Percentiles rank a stretch among this genome's conserved stretches.
These are phyloP conservation scores for Acrocyrtus sp. DNA, from an alignment of 2,888 invertebrate species.

Conservation along the genomic window DNA sequence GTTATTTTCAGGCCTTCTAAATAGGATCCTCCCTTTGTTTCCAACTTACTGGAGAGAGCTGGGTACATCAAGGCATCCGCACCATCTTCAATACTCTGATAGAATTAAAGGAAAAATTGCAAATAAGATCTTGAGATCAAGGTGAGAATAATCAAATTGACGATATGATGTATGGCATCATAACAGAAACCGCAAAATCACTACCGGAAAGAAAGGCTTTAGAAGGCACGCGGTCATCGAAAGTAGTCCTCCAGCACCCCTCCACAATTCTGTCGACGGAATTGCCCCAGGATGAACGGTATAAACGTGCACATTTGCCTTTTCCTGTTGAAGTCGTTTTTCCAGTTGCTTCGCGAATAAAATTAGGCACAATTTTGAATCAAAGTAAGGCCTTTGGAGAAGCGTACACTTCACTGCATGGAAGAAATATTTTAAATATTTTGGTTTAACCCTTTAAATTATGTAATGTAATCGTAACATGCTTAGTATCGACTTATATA, in stretches of 20 bases:
- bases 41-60: constrained; percentile 77
- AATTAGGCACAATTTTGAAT: constrained; percentile 84
- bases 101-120: constrained; percentile 55
- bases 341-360: constrained; percentile 74
- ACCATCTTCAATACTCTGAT: constrained; percentile 79
- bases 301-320: constrained; percentile 73
- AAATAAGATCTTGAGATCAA: too few species aligned
- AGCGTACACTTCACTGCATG: constrained; percentile 20
- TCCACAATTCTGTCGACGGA: constrained; percentile 67
- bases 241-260: constrained; percentile 22
- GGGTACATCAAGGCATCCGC: constrained; percentile 81
- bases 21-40: constrained; percentile 81
- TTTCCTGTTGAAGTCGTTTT: constrained; percentile 70
- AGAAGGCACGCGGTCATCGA: too few species aligned
- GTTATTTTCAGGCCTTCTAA: constrained; percentile 75
- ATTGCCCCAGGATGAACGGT: constrained; percentile 90
- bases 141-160: too few species aligned
- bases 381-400: too few species aligned
- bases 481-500: neutral
- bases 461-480: neutral
- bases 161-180: too few species aligned
- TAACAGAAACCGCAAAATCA: too few species aligned
- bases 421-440: neutral
- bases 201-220: too few species aligned
- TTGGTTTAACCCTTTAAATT: neutral